A percentile compares a stretch with the other conserved stretches of the same genome.
Conservation (phyloP, 2,113 vertebrate species). For the Apodemus sylvaticus region DNA sequence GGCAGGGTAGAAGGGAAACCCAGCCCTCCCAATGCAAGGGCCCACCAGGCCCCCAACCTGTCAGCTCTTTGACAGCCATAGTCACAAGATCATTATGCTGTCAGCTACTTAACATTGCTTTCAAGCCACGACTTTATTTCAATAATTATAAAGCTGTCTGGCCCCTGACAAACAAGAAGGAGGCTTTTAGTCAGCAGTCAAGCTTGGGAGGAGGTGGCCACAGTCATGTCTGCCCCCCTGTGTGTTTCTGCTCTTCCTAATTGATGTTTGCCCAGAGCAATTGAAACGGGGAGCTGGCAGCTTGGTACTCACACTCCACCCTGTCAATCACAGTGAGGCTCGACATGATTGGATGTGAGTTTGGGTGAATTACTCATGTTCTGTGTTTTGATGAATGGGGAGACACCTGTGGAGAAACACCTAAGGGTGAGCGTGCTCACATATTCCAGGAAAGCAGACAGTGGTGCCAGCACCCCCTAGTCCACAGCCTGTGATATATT, state of each 20-base stretch:
- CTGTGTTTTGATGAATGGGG: constrained; percentile 1
- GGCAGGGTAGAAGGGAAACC: neutral
- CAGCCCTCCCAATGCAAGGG: constrained; percentile 63
- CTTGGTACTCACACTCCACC: neutral
- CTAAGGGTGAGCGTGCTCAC: accelerated
- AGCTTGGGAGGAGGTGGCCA: accelerated
- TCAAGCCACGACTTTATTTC: constrained; percentile 4
- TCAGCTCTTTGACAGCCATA: constrained; percentile 63
- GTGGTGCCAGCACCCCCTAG: too few species aligned
- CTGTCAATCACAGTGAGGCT: neutral
- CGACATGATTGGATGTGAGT: constrained; percentile 33
- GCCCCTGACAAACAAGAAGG: constrained; percentile 34
- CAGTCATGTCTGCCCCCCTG: neutral
- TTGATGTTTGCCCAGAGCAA: constrained; percentile 7
- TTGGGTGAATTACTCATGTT: constrained; percentile 41
- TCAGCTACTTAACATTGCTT: constrained; percentile 61
- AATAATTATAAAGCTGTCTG: constrained; percentile 25
- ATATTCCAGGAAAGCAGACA: neutral
- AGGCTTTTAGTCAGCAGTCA: neutral
- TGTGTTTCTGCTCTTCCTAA: neutral
- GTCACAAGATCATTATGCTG: neutral
- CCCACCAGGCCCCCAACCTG: constrained; percentile 63
- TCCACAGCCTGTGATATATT: accelerated
- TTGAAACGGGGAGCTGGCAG: neutral
- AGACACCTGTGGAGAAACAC: neutral